Evolutionary conservation across 1,140 invertebrate species (phyloP), one percentile per base, ranked within the genome.

Genomic region (Bicyclus anynana): DNA sequence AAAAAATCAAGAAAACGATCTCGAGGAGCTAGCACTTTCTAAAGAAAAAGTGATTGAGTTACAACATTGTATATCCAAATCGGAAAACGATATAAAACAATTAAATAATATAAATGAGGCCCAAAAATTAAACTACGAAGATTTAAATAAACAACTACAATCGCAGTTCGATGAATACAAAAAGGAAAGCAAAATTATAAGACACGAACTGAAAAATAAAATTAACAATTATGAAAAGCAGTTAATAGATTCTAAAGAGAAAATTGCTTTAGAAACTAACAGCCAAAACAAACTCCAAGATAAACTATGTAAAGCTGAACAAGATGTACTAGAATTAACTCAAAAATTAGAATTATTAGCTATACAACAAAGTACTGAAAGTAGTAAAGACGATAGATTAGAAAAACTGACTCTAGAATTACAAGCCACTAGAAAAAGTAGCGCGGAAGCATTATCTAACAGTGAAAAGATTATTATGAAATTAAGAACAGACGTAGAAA

Each of bases 1-100:
- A 42, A 77, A 81, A 47, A 89, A 91, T 42, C 81, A 90, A 35
- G 78, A 89, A 54, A 81, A 77, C 27, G 84, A 87, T 65, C 73
- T 90, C 29, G 81, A 87, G 55, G 91, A 92, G 62, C 65, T 92
- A 5, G 77, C 89, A 40, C 69, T 82, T 65, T 61, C 81, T 49
- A 86, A 84, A 54, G 83, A 91, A 51, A 90, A 90, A 72, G 75
- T 89, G 23, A 76, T 77, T 13, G 84, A 90, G 58, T 62, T 89
- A 44, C 80, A 90, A 74, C 80, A 81, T 65, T 69, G 80, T 7
- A 18, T 91, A 17, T 55, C 72, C 67, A 89, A 82, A 62, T 82
- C 72, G 12, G 87, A 91, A 72, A 65, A 79, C 40, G 84, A 90
- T 68, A 78, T 90, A 9, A 72, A 82, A 57, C 80, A 85, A 71